Percentiles rank a stretch among this genome's conserved stretches.
Conservation (phyloP, 2,888 invertebrate species). For the Hirtodrosophila alboralis region DNA sequence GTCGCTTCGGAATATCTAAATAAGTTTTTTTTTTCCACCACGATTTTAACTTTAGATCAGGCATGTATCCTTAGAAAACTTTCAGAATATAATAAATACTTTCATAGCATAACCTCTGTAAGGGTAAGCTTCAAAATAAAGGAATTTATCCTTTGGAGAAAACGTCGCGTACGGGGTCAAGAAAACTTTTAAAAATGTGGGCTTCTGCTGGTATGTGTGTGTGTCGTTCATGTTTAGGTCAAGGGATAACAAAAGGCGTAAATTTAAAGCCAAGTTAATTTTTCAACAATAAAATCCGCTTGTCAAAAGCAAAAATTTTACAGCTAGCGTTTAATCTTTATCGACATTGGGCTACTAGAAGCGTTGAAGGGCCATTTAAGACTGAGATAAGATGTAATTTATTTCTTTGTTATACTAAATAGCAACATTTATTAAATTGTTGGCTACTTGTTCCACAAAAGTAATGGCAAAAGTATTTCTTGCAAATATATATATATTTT, state of each 20-base stretch:
- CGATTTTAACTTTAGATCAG: conserved; percentile 30
- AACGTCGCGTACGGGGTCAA: conserved; percentile 1
- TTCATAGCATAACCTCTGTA: conserved; percentile 22
- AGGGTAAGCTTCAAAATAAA: conserved; percentile 49
- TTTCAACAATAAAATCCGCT: conserved; percentile 74
- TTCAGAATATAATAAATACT: conserved; percentile 30
- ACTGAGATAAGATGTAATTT: conserved; percentile 43
- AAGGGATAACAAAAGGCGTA: conserved; percentile 77
- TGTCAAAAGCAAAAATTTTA: conserved; percentile 72
- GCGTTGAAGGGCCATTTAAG: conserved; percentile 35
- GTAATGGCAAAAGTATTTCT: conserved; percentile 13
- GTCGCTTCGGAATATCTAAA: conserved; percentile 43
- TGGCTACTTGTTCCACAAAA: conserved; percentile 1
- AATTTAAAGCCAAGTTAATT: conserved; percentile 77
- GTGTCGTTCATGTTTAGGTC: conserved; percentile 53
- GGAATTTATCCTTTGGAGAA: conserved; percentile 42
- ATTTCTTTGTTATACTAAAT: conserved; percentile 64
- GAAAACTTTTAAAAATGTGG: conserved; percentile 60
- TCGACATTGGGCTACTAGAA: conserved; percentile 45
- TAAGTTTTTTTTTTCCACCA: conserved; percentile 24
- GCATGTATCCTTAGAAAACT: conserved; percentile 40
- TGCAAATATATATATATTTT: conserved; percentile 19
- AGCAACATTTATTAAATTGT: conserved; percentile 42
- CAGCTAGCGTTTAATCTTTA: conserved; percentile 74
- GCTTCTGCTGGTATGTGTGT: conserved; percentile 13